A percentile compares a stretch with the other conserved stretches of the same genome.
Conservation (phyloP, 2,888 invertebrate species). For the Eremobia ochroleuca region DNA sequence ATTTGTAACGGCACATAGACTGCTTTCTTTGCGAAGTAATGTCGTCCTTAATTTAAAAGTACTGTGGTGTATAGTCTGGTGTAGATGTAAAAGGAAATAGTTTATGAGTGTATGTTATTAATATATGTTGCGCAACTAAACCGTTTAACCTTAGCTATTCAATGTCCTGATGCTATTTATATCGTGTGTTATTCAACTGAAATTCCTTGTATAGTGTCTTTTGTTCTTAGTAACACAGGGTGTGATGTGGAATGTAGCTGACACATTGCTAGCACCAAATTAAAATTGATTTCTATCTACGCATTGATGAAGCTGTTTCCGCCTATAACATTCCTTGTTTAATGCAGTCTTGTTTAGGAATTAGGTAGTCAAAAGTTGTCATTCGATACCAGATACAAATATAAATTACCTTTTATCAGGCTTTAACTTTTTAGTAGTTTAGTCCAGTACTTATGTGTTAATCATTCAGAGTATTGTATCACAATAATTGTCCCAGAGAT, state of each 20-base stretch:
- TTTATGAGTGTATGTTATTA: constrained; percentile 67
- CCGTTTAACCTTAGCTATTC: constrained; percentile 79
- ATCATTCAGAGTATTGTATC: constrained; percentile 18
- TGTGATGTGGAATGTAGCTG: neutral
- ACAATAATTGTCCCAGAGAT: constrained; percentile 49
- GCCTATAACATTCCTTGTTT: neutral
- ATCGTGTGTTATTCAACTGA: constrained; percentile 71
- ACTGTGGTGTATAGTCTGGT: constrained; percentile 35
- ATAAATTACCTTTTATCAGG: neutral
- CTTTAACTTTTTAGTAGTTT: neutral
- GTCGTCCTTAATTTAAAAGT: constrained; percentile 45
- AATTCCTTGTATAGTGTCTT: constrained; percentile 71
- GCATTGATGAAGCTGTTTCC: constrained; percentile 1
- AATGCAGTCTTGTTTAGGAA: neutral
- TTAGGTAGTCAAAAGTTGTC: neutral
- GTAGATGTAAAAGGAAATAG: constrained; percentile 50
- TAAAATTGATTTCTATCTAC: constrained; percentile 21
- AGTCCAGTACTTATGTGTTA: neutral
- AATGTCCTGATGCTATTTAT: constrained; percentile 83
- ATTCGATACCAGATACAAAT: neutral
- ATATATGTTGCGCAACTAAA: constrained; percentile 76
- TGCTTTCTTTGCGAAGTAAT: constrained; percentile 54
- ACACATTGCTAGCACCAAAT: constrained; percentile 13
- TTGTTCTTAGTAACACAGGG: constrained; percentile 38
- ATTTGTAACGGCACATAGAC: constrained; percentile 50